Base-by-base conservation (phyloP, 2,888 invertebrate species). In the Isoperla grammatica region DNA sequence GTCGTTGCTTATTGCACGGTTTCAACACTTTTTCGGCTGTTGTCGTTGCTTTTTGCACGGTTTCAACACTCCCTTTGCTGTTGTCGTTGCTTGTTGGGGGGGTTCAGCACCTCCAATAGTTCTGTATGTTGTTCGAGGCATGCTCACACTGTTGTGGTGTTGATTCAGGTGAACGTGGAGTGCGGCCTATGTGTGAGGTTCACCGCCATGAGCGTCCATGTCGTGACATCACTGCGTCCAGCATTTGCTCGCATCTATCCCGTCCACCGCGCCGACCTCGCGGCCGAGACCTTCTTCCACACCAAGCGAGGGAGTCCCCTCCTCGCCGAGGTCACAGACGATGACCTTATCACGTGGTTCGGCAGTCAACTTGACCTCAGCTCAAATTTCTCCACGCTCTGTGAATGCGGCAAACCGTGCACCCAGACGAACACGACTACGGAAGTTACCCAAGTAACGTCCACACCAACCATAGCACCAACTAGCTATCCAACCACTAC, bases 321-420 rank as follows among this genome's bases (percentile, higher is more conserved):
- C 35, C 73, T 84, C 0, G 76, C 78, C 67, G 82, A 81, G 6
- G 82, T 84, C 29, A 82, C 82, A 12, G 83, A 83, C 57, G 84
- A 84, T 66, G 84, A 84, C 67, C 77, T 83, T 17, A 82, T 84
- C 29, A 84, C 84, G 2, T 84, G 84, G 84, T 84, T 84, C 66
- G 83, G 83, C 42, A 59, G 55, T 46, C 29, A 35, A 39, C 22
- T 40, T 40, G 23, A 50, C 17, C 62, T 76, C 3, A 78, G 74
- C 62, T 78, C 79, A 61, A 78, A 79, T 65, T 65, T 70, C 55
- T 65, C 68, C 4, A 77, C 78, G 42, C 76, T 80, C 58, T 81
- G 80, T 61, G 79, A 79, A 66, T 81, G 80, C 65, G 79, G 79
- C 9, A 72, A 78, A 15, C 13, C 54, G 11, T 55, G 56, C 35